phyloP scores from a whole-genome alignment of 1,140 invertebrate genomes.

The Solen grandis region DNA sequence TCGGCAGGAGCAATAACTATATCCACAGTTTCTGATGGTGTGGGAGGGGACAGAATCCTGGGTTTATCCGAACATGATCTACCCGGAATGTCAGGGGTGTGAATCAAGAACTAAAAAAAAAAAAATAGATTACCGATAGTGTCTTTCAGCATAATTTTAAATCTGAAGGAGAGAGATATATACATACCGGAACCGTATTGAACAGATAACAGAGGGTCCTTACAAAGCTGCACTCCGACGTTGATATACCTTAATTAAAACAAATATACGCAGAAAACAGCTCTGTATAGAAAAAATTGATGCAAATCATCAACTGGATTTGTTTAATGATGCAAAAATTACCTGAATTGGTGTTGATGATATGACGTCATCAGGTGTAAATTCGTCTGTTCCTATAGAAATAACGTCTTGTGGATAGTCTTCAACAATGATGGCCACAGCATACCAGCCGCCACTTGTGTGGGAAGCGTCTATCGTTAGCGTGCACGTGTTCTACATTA shows the following conservation, averaged over 20 bases:
- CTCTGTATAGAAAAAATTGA: too few species aligned
- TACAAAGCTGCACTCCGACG: too few species aligned
- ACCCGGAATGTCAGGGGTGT: background rate
- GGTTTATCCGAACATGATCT: slow-evolving; percentile 30
- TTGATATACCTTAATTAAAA: too few species aligned
- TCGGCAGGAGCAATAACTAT: slow-evolving; percentile 10
- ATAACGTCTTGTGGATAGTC: background rate
- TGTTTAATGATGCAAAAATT: background rate
- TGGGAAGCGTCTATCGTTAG: slow-evolving; percentile 1
- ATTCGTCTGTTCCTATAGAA: background rate
- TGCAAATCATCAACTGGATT: too few species aligned
- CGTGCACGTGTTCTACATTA: slow-evolving; percentile 4
- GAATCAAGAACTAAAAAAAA: slow-evolving; percentile 18
- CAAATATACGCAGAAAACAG: too few species aligned
- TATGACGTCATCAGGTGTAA: slow-evolving; percentile 1
- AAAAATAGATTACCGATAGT: too few species aligned
- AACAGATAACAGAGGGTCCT: too few species aligned
- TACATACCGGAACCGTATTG: too few species aligned
- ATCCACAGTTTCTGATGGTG: slow-evolving; percentile 15
- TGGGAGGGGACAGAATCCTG: slow-evolving; percentile 14
- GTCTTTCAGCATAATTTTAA: too few species aligned
- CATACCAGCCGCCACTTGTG: background rate
- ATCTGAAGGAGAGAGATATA: too few species aligned
- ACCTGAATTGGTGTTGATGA: slow-evolving; percentile 12
- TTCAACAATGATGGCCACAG: slow-evolving; percentile 16